Conservation (phyloP, 35 echinoderm and acorn worm genomes). For the Apostichopus japonicus region DNA sequence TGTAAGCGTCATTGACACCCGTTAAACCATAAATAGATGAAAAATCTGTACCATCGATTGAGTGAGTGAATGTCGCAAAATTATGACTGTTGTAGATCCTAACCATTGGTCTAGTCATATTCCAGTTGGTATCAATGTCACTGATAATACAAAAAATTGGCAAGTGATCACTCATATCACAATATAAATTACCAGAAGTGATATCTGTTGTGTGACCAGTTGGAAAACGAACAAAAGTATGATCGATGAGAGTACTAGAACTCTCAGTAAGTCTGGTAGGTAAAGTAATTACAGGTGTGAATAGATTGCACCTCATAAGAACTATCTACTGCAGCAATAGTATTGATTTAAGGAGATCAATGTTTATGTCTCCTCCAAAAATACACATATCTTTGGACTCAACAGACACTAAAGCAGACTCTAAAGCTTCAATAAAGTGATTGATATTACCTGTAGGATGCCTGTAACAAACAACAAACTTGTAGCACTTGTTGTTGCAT, state of each 20-base stretch:
- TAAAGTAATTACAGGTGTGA: background rate
- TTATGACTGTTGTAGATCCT: no score
- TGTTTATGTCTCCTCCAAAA: constrained; percentile 8
- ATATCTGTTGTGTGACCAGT: background rate
- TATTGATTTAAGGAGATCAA: background rate
- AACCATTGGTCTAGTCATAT: background rate
- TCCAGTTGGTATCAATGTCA: background rate
- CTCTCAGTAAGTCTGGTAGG: background rate
- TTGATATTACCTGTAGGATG: background rate
- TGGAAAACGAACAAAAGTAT: background rate
- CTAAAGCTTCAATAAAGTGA: background rate
- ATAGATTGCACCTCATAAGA: no score
- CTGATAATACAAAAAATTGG: constrained; percentile 20
- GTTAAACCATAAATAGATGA: background rate
- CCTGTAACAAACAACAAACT: background rate
- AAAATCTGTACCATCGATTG: background rate
- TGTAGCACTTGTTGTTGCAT: background rate
- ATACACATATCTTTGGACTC: background rate
- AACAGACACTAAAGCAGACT: background rate
- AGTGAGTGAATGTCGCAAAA: background rate
- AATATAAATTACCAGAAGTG: constrained; percentile 2
- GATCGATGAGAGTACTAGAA: background rate
- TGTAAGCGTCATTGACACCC: background rate
- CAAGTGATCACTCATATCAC: no score
- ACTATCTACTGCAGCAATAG: background rate